phyloP scores from a whole-genome alignment of 2,113 vertebrate species.

The Corythoichthys haematopterus region DNA sequence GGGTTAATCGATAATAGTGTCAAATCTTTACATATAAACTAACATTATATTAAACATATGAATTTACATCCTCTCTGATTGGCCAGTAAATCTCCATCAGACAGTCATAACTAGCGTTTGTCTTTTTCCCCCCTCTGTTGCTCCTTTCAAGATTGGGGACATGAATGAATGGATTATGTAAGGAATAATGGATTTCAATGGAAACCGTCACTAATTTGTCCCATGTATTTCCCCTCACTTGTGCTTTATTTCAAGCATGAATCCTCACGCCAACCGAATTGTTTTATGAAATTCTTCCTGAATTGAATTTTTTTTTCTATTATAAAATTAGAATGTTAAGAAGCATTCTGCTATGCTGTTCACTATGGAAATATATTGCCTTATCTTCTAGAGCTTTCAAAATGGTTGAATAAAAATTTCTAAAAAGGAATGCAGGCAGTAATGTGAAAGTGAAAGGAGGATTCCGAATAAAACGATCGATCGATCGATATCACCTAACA shows the following conservation, averaged over 20 bases:
- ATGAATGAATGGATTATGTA: slow-evolving; percentile 74
- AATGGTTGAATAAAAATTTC: too few relatives aligned
- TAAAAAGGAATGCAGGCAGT: too few relatives aligned
- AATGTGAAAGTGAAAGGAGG: too few relatives aligned
- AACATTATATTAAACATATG: too few relatives aligned
- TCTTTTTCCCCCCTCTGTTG: slow-evolving; percentile 34
- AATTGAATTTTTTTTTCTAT: neutral
- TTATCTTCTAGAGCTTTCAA: too few relatives aligned
- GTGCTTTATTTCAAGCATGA: slow-evolving; percentile 17
- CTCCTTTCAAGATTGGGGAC: slow-evolving; percentile 68
- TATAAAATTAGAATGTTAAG: neutral
- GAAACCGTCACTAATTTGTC: slow-evolving; percentile 45
- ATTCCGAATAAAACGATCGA: too few relatives aligned
- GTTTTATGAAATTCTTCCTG: slow-evolving; percentile 9
- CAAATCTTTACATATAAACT: too few relatives aligned
- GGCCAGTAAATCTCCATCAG: slow-evolving; percentile 81
- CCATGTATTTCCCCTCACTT: slow-evolving; percentile 18
- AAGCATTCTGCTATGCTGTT: neutral
- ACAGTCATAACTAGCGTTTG: slow-evolving; percentile 66
- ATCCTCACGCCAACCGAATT: slow-evolving; percentile 13
- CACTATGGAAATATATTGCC: neutral
- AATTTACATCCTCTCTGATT: slow-evolving; percentile 62
- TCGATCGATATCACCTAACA: too few relatives aligned
- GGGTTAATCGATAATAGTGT: neutral
- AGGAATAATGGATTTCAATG: slow-evolving; percentile 58